Evolutionary conservation across 2,888 invertebrate genomes (phyloP).

Genomic region (Meloe dianella): DNA sequence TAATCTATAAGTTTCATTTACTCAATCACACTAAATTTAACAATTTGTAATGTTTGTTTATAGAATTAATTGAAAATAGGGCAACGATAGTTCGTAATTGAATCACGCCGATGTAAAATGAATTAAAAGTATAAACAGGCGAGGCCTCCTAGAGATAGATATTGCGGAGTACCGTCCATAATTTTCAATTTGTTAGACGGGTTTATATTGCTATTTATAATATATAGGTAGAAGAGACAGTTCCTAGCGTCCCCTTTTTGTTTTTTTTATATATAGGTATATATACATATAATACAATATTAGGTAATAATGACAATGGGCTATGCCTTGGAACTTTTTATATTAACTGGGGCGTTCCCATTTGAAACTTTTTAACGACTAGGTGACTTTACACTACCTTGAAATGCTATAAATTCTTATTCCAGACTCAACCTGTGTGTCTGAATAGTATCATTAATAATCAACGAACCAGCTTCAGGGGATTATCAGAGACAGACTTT

Average conservation of each 20-base stretch:
- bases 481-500: slow-evolving; percentile 18
- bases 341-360: slow-evolving; percentile 32
- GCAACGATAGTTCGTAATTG: slow-evolving; percentile 14
- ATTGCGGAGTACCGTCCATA: slow-evolving; percentile 30
- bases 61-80: background rate
- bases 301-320: slow-evolving; percentile 34
- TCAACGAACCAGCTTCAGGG: slow-evolving; percentile 11
- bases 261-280: slow-evolving; percentile 9
- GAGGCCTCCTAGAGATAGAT: slow-evolving; percentile 27
- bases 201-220: slow-evolving; percentile 35
- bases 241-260: slow-evolving; percentile 32
- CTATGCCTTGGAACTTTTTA: slow-evolving; percentile 28
- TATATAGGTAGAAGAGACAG: slow-evolving; percentile 33
- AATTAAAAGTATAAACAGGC: slow-evolving; percentile 30
- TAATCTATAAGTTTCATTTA: background rate
- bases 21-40: background rate
- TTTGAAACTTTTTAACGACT: slow-evolving; percentile 34
- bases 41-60: background rate
- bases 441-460: slow-evolving; percentile 20
- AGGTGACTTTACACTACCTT: slow-evolving; percentile 28
- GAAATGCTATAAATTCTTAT: slow-evolving; percentile 30
- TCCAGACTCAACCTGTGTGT: slow-evolving; percentile 16
- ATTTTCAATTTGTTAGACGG: slow-evolving; percentile 32
- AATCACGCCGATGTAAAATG: slow-evolving; percentile 23
- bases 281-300: slow-evolving; percentile 24